phyloP scores from a whole-genome alignment of 30 jellyfish, hydroid and myxozoan genomes.

The Pelagia noctiluca region DNA sequence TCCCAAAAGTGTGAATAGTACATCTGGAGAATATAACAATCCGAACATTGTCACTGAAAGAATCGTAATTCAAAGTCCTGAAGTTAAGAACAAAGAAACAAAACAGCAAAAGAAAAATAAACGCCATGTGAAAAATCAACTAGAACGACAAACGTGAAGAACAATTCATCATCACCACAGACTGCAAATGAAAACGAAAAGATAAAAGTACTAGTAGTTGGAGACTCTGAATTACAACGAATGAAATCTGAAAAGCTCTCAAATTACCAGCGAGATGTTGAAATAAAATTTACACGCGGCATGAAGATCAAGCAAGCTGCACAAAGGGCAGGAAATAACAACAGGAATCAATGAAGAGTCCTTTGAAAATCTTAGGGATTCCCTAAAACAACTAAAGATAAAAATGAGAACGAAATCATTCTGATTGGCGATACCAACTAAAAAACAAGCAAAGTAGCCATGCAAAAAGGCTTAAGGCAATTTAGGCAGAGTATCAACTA shows the following conservation, averaged over 20 bases:
- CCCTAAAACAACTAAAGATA: slow-evolving; percentile 3
- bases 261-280: neutral
- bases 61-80: neutral
- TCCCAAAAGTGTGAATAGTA: neutral
- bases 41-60: slow-evolving; percentile 6
- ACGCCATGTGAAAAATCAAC: slow-evolving; percentile 2
- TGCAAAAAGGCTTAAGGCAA: slow-evolving; percentile 5
- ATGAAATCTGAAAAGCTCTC: slow-evolving; percentile 3
- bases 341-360: too few relatives aligned
- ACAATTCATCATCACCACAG: too few relatives aligned
- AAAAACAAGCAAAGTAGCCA: neutral
- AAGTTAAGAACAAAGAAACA: neutral
- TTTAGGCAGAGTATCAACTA: slow-evolving; percentile 28
- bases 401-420: neutral
- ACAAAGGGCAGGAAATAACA: too few relatives aligned
- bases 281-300: neutral
- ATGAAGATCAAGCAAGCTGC: too few relatives aligned
- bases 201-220: neutral
- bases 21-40: slow-evolving; percentile 2
- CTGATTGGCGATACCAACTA: slow-evolving; percentile 24
- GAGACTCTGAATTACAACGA: slow-evolving; percentile 2
- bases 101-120: neutral
- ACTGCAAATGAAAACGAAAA: neutral
- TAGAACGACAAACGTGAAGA: too few relatives aligned
- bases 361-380: too few relatives aligned